Percentiles rank a stretch among this genome's conserved stretches.
These are phyloP conservation scores for Halichondria panicea DNA, from an alignment of 37 sponge, comb jelly and placozoan genomes.

Conservation along the genomic window DNA sequence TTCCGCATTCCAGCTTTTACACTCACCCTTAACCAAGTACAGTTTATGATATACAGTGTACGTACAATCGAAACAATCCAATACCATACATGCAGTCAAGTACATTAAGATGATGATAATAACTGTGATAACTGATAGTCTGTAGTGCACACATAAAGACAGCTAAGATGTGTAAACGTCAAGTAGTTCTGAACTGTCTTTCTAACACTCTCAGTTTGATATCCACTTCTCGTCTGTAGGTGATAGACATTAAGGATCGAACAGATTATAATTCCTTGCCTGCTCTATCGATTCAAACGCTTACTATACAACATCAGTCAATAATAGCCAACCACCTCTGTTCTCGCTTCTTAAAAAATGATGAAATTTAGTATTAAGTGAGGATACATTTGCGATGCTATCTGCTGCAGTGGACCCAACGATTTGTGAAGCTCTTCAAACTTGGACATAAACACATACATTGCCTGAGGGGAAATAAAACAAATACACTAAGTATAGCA, in stretches of 20 bases:
- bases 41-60: no score
- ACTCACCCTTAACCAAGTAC: no score
- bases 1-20: no score
- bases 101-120: no score
- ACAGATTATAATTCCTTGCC: not conserved
- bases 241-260: not conserved
- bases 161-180: no score
- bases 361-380: not conserved
- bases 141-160: no score
- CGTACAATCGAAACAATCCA: no score
- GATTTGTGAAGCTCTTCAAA: constrained; percentile 43
- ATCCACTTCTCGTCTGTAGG: constrained; percentile 32
- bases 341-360: not conserved
- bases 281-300: not conserved
- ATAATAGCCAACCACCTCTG: not conserved
- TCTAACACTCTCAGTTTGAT: constrained; percentile 23
- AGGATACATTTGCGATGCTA: constrained; percentile 58
- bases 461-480: constrained; percentile 2
- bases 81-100: no score
- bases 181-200: not conserved
- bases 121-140: no score
- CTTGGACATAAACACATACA: constrained; percentile 46
- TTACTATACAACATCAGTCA: not conserved
- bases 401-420: constrained; percentile 14
- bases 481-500: not conserved